A percentile compares a stretch with the other conserved stretches of the same genome.
phyloP scores from a whole-genome alignment of 2,888 invertebrate species.

The Spodoptera littoralis region DNA sequence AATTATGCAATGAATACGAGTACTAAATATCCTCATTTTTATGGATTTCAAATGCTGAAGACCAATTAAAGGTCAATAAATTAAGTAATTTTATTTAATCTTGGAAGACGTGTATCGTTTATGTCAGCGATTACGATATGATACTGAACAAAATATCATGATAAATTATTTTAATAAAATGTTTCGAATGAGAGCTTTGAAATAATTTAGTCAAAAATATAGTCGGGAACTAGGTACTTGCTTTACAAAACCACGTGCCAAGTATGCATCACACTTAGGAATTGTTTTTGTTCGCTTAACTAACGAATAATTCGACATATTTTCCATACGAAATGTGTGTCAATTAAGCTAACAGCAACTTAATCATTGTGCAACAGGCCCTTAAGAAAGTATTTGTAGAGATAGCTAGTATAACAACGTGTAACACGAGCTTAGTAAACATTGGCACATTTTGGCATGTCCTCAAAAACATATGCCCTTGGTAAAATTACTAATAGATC shows the following conservation, averaged over 20 bases:
- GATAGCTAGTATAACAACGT: not conserved
- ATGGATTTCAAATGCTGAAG: constrained; percentile 14
- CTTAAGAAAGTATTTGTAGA: not conserved
- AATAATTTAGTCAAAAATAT: no score
- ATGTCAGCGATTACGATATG: no score
- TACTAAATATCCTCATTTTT: constrained; percentile 3
- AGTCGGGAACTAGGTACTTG: no score
- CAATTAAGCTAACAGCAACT: not conserved
- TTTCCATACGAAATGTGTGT: no score
- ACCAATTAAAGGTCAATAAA: constrained; percentile 32
- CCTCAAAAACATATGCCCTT: constrained; percentile 11
- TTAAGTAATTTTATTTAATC: constrained; percentile 23
- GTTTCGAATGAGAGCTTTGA: no score
- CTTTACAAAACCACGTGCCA: no score
- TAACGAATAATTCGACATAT: no score
- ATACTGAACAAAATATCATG: no score
- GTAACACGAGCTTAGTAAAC: constrained; percentile 3
- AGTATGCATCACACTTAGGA: no score
- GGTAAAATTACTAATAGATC: constrained; percentile 14
- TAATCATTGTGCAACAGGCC: not conserved
- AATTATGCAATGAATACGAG: constrained; percentile 31
- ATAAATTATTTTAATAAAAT: no score
- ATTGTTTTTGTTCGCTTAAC: no score
- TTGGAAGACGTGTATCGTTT: constrained; percentile 1
- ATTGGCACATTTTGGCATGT: constrained; percentile 25